Percentiles rank a stretch among this genome's conserved stretches.
phyloP scores from a whole-genome alignment of 2,113 vertebrate genomes.

The Amphilophus citrinellus region DNA sequence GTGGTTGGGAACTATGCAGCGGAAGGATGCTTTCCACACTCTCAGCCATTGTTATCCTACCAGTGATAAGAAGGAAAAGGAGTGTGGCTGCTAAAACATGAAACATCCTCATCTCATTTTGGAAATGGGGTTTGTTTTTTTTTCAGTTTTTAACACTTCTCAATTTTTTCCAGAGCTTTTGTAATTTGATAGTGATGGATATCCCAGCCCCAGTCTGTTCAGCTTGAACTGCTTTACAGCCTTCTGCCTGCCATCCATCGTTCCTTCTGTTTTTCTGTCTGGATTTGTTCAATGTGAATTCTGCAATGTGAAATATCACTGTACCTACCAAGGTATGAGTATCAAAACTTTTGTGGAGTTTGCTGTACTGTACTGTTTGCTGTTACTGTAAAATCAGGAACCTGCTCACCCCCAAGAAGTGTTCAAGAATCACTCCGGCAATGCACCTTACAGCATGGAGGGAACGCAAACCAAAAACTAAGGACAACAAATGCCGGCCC shows the following conservation, averaged over 20 bases:
- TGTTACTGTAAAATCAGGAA: slow-evolving; percentile 27
- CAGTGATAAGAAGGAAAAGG: slow-evolving; percentile 23
- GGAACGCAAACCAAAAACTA: slow-evolving; percentile 64
- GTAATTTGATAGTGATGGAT: neutral
- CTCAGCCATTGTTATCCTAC: slow-evolving; percentile 58
- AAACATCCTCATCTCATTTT: slow-evolving; percentile 59
- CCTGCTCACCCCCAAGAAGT: slow-evolving; percentile 35
- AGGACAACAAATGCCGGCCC: slow-evolving; percentile 61
- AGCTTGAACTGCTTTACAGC: no score
- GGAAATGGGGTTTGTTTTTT: slow-evolving; percentile 5
- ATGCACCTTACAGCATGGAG: slow-evolving; percentile 68
- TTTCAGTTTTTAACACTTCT: neutral
- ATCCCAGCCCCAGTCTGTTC: neutral
- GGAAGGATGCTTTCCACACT: slow-evolving; percentile 55
- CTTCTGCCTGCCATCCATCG: no score
- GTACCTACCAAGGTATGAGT: neutral
- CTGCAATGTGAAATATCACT: slow-evolving; percentile 6
- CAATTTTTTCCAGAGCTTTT: slow-evolving; percentile 9
- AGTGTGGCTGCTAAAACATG: neutral
- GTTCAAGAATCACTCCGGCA: slow-evolving; percentile 57
- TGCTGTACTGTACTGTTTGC: neutral
- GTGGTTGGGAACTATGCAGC: slow-evolving; percentile 10
- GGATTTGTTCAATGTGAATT: neutral
- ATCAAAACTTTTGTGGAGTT: slow-evolving; percentile 45
- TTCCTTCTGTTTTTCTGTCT: no score